Percentiles rank a stretch among this genome's conserved stretches.
phyloP scores from a whole-genome alignment of 2,888 invertebrate species.

The Empis stercorea region DNA sequence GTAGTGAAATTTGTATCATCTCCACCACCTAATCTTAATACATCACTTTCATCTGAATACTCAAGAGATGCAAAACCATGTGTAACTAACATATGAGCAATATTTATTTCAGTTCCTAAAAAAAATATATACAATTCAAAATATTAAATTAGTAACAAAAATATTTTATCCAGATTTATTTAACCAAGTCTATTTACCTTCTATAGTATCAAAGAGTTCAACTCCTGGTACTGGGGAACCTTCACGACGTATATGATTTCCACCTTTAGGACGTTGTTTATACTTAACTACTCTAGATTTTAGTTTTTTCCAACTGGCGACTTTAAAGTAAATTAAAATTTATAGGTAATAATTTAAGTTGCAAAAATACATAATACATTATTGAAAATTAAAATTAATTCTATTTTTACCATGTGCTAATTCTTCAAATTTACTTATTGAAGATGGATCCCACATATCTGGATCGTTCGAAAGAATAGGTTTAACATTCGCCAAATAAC shows the following conservation, averaged over 20 bases:
- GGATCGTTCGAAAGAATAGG: slow-evolving; percentile 38
- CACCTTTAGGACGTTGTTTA: slow-evolving; percentile 41
- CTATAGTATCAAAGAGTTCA: slow-evolving; percentile 56
- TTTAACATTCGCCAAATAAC: slow-evolving; percentile 62
- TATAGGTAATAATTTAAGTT: background rate
- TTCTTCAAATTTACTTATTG: slow-evolving; percentile 55
- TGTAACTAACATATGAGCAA: slow-evolving; percentile 27
- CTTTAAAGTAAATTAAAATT: slow-evolving; percentile 30
- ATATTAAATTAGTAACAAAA: no score
- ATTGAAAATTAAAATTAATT: background rate
- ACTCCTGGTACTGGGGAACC: slow-evolving; percentile 66
- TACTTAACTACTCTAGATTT: slow-evolving; percentile 64
- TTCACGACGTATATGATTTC: slow-evolving; percentile 37
- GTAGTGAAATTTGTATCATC: slow-evolving; percentile 9
- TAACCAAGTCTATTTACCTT: slow-evolving; percentile 34
- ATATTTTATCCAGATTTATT: no score
- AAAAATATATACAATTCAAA: background rate
- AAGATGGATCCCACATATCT: slow-evolving; percentile 48
- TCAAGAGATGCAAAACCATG: slow-evolving; percentile 29
- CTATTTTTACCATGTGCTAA: slow-evolving; percentile 48
- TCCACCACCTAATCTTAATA: slow-evolving; percentile 15
- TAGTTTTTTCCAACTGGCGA: slow-evolving; percentile 69
- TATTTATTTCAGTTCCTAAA: slow-evolving; percentile 26
- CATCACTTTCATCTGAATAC: slow-evolving; percentile 5
- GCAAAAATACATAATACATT: background rate